Base-by-base conservation (phyloP, 2,888 invertebrate species). In the Dasysyrphus albostriatus region DNA sequence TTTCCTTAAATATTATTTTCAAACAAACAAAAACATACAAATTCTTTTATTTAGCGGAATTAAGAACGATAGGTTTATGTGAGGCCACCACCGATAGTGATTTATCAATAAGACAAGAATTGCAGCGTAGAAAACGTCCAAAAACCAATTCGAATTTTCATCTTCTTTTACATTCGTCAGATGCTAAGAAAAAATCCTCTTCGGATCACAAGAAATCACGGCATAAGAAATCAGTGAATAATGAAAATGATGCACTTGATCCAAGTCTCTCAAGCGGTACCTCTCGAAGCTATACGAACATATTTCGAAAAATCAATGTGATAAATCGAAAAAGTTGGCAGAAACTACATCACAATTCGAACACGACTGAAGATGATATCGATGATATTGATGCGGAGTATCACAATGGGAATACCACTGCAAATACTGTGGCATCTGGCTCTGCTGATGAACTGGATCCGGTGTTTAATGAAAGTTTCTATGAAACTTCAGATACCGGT, bases 401-500 rank as follows among this genome's bases (percentile, higher is more conserved):
- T 82, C 91, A 92, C 61, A 87, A 87, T 72, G 92, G 90, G 77
- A 90, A 91, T 79, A 77, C 90, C 65, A 88, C 88, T 59, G 90
- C 89, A 77, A 88, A 88, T 54, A 89, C 88, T 39, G 89, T 89
- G 6, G 51, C 82, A 51, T 56, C 69, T 9, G 19, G 75, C 24
- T 83, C 83, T 10, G 49, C 58, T n/a, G 85, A 85, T 34, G 87
- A 87, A 19, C 74, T 87, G 5, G 65, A 87, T 29, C 85, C 85
- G 51, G 77, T 78, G 67, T 87, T 74, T 44, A 90, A 90, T 12
- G 91, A 91, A 72, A 91, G 92, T 90, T 92, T 91, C 90, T 92
- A 91, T 89, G 92, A 92, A 89, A 92, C 92, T 29, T 92, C 92
- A 47, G 92, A 92, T 88, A 92, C 92, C 67, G 91, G 92, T 32